A percentile compares a stretch with the other conserved stretches of the same genome.
These are phyloP conservation scores for Drosophila kambysellisi DNA, from an alignment of 2,888 invertebrate species.

Conservation along the genomic window DNA sequence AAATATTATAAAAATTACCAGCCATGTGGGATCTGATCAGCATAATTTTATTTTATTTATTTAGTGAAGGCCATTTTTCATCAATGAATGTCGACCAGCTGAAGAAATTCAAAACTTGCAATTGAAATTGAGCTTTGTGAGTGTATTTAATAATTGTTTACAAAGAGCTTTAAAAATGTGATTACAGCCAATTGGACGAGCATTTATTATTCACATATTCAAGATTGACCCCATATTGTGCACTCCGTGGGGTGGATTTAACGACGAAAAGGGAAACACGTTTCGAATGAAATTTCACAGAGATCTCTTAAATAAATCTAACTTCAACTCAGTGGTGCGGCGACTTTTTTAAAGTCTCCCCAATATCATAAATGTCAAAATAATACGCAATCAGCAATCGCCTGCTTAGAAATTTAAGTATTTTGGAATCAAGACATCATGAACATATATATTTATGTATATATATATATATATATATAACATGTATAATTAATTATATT, in stretches of 20 bases:
- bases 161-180: conserved; percentile 3
- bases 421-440: background rate
- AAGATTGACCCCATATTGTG: conserved; percentile 5
- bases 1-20: background rate
- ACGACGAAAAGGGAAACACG: background rate
- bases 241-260: conserved; percentile 2
- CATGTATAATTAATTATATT: background rate
- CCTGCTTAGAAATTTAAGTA: background rate
- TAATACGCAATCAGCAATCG: background rate
- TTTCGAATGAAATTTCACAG: background rate
- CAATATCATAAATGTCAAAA: background rate
- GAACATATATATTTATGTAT: too few species aligned
- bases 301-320: background rate
- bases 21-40: background rate
- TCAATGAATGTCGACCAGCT: background rate
- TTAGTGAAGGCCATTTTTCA: background rate
- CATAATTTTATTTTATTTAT: background rate
- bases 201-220: background rate
- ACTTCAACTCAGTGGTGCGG: background rate
- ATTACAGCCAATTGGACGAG: conserved; percentile 3
- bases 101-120: background rate
- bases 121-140: background rate
- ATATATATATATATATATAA: too few species aligned
- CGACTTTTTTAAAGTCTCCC: background rate
- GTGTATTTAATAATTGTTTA: background rate